Conservation (phyloP, 2,113 vertebrate species). For the Pluvianellus socialis region DNA sequence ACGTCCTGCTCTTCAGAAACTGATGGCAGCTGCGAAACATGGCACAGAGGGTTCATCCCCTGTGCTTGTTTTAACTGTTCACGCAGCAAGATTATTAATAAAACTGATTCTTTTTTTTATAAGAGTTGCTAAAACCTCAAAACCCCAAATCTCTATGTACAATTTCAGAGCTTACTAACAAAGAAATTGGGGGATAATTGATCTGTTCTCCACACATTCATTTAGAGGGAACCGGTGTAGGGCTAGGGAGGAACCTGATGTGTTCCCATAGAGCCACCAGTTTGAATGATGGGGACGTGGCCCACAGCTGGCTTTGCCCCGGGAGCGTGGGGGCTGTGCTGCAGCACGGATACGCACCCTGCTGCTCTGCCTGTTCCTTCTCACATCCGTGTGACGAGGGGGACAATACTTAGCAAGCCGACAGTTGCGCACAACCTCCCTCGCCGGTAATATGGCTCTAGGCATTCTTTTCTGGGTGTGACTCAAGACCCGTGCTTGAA, state of each 20-base stretch:
- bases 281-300: background rate
- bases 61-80: background rate
- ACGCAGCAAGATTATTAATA: background rate
- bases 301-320: background rate
- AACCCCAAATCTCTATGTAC: background rate
- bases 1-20: background rate
- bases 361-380: background rate
- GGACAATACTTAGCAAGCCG: too few species aligned
- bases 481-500: background rate
- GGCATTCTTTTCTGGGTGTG: background rate
- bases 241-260: background rate
- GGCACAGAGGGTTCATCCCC: background rate
- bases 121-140: background rate
- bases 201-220: background rate
- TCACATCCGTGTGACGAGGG: accelerated
- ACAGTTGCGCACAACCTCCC: background rate
- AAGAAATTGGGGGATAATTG: background rate
- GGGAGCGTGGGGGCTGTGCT: background rate
- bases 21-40: background rate
- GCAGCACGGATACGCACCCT: background rate
- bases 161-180: background rate
- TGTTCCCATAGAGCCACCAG: background rate
- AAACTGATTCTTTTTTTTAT: background rate
- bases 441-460: background rate
- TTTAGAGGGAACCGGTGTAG: background rate